Base-by-base conservation (phyloP, 1,140 invertebrate species). In the Sipha flava region DNA sequence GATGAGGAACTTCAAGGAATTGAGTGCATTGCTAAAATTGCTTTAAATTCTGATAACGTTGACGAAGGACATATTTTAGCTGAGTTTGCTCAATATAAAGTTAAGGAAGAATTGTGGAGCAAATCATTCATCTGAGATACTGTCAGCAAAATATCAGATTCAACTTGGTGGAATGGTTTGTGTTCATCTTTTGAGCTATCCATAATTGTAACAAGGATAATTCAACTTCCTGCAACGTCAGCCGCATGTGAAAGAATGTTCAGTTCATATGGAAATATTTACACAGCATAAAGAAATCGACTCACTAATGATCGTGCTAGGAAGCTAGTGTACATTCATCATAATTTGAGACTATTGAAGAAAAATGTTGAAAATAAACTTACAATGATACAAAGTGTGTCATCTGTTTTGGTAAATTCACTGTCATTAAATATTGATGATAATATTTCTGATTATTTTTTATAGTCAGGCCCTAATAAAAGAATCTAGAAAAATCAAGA, bases 91-190 rank as follows among this genome's bases (percentile, higher is more conserved):
- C 45, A 47, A n/a, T 47, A 47, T 47, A 47, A n/a, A 47, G 18
- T 47, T n/a, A 77, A 77, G 16, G n/a, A 72, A 72, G 68, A 40
- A 40, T 29, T 72, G 5, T 72, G 68, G 68, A 72, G 68, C 34
- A 72, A 72, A 29, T 18, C 18, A 23, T 72, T 72, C n/a, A 26
- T 72, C 7, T 49, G 68, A 21, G 40, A 47, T 16, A 47, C 68
- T 10, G n/a, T 47, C 14, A 47, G 29, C n/a, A 26, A 52, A 34
- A 26, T 77, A 18, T 49, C 47, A 26, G 34, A 47, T 16, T 18
- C 26, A 18, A 12, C 52, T 18, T 77, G 72, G 72, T 77, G 49
- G 37, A 77, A 77, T 34, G 49, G 47, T 37, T 49, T 77, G 21
- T 57, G 29, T 37, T 54, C 29, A 18, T 54, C 73, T 10, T 57